Percentiles rank a stretch among this genome's conserved stretches.
Conservation (phyloP, 2,888 invertebrate species). For the Tromatobia lineatoria region DNA sequence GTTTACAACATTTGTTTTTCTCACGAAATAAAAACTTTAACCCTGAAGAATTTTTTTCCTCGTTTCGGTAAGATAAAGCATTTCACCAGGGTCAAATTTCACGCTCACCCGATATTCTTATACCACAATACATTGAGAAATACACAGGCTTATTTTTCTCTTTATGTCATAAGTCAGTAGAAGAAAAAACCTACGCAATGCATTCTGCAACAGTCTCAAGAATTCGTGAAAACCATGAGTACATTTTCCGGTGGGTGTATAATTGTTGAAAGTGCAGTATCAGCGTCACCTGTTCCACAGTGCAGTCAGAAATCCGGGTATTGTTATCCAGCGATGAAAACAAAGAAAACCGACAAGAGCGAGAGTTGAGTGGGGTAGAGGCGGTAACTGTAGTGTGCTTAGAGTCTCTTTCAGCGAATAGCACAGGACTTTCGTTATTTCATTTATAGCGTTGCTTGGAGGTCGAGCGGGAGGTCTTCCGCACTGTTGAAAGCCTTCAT, state of each 20-base stretch:
- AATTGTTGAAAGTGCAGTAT: not conserved
- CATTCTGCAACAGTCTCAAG: not conserved
- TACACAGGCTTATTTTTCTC: not conserved
- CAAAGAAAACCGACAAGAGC: slow-evolving; percentile 29
- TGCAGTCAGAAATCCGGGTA: slow-evolving; percentile 19
- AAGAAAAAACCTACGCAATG: not conserved
- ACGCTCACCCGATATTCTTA: not conserved
- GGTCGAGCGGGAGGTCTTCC: slow-evolving; percentile 22
- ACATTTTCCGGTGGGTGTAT: not conserved
- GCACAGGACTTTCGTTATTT: slow-evolving; percentile 45
- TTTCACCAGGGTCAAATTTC: too few species aligned
- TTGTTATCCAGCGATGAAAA: slow-evolving; percentile 23
- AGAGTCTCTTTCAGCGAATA: slow-evolving; percentile 17
- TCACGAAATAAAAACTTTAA: too few species aligned
- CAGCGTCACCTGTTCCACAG: not conserved
- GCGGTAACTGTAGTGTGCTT: slow-evolving; percentile 8
- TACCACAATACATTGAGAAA: not conserved
- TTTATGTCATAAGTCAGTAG: not conserved
- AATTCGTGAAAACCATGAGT: not conserved
- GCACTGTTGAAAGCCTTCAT: slow-evolving; percentile 41
- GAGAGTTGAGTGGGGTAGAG: not conserved
- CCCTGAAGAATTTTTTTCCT: too few species aligned
- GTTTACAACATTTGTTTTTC: too few species aligned
- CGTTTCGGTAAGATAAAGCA: too few species aligned
- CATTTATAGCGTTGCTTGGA: slow-evolving; percentile 46